phyloP scores from a whole-genome alignment of 2,113 vertebrate species.

The Mormyrus lacerda region DNA sequence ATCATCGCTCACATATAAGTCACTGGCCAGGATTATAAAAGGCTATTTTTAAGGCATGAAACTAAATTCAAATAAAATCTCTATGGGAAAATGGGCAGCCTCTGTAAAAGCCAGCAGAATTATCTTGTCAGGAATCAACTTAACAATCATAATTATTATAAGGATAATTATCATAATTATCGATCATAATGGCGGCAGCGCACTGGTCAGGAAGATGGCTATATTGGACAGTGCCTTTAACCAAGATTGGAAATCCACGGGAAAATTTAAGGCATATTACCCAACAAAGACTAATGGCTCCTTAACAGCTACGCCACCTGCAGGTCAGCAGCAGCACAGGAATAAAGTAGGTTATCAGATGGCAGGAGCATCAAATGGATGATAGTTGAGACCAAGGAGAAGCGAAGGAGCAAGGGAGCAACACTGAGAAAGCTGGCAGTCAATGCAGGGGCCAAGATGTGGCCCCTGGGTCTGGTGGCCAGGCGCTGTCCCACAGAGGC shows the following conservation, averaged over 20 bases:
- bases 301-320: not conserved
- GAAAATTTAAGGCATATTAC: not conserved
- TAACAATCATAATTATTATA: not conserved
- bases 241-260: not conserved
- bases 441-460: not conserved
- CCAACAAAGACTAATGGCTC: not conserved
- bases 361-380: not conserved
- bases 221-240: not conserved
- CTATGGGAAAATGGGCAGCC: slow-evolving; percentile 60
- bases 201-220: not conserved
- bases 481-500: not conserved
- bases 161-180: not conserved
- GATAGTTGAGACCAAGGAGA: not conserved
- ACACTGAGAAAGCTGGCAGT: not conserved
- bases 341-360: not conserved
- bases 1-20: not conserved
- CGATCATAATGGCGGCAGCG: not conserved
- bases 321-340: not conserved
- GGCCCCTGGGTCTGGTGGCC: too few species aligned
- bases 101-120: not conserved
- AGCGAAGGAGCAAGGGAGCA: not conserved
- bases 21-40: not conserved
- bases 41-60: not conserved
- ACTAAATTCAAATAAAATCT: not conserved
- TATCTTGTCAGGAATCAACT: not conserved